These are phyloP conservation scores for Lampropteryx suffumata DNA, from an alignment of 2,888 invertebrate genomes.

Conservation along the genomic window DNA sequence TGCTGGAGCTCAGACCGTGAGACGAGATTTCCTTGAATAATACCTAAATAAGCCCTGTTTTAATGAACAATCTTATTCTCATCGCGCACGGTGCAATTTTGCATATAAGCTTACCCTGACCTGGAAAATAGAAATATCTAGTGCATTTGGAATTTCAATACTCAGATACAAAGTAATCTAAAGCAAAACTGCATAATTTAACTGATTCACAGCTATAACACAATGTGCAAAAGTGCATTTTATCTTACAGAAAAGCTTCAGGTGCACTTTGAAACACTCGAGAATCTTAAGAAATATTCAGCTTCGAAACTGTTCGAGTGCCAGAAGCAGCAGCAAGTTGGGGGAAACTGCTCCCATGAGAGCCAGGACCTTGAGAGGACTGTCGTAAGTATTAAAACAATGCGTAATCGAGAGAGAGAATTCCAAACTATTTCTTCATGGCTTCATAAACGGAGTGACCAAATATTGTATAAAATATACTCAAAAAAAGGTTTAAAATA, in stretches of 20 bases:
- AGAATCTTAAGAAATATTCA: conserved; percentile 76
- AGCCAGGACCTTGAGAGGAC: conserved; percentile 77
- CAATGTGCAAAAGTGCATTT: conserved; percentile 8
- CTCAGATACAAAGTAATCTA: conserved; percentile 3
- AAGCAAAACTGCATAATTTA: conserved; percentile 12
- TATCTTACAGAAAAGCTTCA: conserved; percentile 68
- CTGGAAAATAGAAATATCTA: conserved; percentile 5
- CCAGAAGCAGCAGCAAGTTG: conserved; percentile 77
- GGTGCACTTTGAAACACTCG: conserved; percentile 77
- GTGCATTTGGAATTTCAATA: conserved; percentile 9
- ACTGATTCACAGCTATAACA: conserved; percentile 3
- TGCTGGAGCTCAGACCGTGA: conserved; percentile 6
- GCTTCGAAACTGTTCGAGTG: conserved; percentile 77
- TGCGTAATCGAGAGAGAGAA: background rate
- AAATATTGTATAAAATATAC: too few species aligned
- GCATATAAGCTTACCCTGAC: background rate
- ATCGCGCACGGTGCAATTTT: conserved; percentile 6
- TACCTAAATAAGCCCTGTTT: background rate
- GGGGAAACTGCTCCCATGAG: conserved; percentile 77
- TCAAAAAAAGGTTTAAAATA: too few species aligned
- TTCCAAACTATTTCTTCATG: background rate
- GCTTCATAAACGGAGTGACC: too few species aligned
- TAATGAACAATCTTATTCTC: conserved; percentile 1
- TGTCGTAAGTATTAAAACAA: conserved; percentile 58
- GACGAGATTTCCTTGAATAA: conserved; percentile 9